phyloP scores from a whole-genome alignment of 2,888 invertebrate genomes.

The Alviniconcha strummeri region DNA sequence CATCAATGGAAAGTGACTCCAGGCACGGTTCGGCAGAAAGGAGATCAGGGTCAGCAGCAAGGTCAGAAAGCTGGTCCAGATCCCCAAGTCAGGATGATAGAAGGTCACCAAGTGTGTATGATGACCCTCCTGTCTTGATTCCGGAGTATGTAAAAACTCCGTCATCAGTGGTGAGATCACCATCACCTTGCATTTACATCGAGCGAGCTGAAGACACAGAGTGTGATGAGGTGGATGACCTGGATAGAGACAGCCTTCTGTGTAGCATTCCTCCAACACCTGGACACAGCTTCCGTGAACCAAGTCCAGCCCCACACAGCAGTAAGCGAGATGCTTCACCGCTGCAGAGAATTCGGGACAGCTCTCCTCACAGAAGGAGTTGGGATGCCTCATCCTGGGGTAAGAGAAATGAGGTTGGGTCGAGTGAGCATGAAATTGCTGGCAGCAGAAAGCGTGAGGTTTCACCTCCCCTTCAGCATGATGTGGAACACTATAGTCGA shows the following conservation, averaged over 20 bases:
- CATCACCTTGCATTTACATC: background rate
- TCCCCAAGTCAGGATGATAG: background rate
- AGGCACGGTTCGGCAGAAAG: no score
- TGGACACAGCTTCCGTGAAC: background rate
- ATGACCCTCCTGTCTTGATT: slow-evolving; percentile 11
- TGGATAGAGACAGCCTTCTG: slow-evolving; percentile 4
- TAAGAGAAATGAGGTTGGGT: background rate
- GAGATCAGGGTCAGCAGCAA: background rate
- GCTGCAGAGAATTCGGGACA: no score
- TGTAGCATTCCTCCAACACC: slow-evolving; percentile 12
- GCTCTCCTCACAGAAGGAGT: background rate
- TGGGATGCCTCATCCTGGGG: background rate
- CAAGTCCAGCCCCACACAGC: background rate
- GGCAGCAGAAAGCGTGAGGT: background rate
- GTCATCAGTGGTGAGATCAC: background rate
- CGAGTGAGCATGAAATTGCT: no score
- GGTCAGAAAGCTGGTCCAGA: background rate
- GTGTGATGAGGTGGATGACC: background rate
- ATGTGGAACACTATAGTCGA: no score
- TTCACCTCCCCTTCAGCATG: background rate
- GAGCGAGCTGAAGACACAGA: slow-evolving; percentile 8
- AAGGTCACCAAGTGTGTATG: slow-evolving; percentile 9
- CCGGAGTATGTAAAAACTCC: slow-evolving; percentile 18
- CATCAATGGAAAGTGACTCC: no score
- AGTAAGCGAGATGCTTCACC: background rate